phyloP scores from a whole-genome alignment of 37 sponge, comb jelly and placozoan species.

The Aphrocallistes beatrix region DNA sequence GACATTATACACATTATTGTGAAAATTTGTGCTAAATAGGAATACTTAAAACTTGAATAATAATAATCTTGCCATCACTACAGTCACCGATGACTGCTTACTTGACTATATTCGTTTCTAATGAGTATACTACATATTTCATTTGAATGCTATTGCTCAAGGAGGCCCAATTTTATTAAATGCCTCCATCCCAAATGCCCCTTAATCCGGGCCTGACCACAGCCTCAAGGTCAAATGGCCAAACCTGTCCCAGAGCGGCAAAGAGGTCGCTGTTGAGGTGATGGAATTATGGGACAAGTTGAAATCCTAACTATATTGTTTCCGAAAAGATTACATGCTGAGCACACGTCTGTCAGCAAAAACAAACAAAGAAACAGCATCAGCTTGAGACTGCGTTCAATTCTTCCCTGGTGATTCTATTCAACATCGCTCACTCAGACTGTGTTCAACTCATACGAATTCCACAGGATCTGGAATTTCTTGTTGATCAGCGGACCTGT shows the following conservation, averaged over 20 bases:
- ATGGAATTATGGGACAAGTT: background rate
- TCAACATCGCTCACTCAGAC: background rate
- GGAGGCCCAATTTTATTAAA: too few species aligned
- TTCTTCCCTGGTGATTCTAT: slow-evolving; percentile 1
- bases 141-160: too few species aligned
- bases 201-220: too few species aligned
- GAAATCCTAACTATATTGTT: background rate
- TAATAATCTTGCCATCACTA: too few species aligned
- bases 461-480: slow-evolving; percentile 11
- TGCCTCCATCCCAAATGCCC: too few species aligned
- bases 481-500: background rate
- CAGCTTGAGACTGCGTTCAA: slow-evolving; percentile 17
- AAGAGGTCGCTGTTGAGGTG: background rate
- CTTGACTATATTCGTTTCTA: too few species aligned
- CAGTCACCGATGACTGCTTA: too few species aligned
- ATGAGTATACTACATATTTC: too few species aligned
- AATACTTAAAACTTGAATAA: too few species aligned
- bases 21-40: too few species aligned
- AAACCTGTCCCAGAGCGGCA: too few species aligned
- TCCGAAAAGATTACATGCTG: background rate
- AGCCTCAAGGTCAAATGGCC: background rate
- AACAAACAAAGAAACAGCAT: background rate
- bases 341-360: background rate
- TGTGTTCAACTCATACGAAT: slow-evolving; percentile 10
- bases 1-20: too few species aligned